phyloP scores from a whole-genome alignment of 2,113 vertebrate species.

The Charadrius vociferus region DNA sequence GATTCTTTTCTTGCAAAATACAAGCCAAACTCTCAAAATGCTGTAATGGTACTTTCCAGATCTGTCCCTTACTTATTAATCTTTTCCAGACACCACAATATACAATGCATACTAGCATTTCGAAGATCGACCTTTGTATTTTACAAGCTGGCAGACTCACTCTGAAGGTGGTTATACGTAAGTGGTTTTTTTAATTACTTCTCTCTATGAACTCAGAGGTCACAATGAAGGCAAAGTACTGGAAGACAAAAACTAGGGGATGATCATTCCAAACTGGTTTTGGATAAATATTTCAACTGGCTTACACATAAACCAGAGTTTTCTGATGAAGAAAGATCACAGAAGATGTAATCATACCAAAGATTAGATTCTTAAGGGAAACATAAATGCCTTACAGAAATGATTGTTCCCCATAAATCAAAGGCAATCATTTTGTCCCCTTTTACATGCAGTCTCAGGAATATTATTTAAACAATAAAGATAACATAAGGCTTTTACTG shows the following conservation, averaged over 20 bases:
- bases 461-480: neutral
- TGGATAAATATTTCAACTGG: neutral
- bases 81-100: neutral
- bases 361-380: neutral
- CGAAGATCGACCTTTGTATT: neutral
- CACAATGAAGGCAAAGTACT: neutral
- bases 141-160: neutral
- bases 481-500: neutral
- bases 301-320: neutral
- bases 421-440: neutral
- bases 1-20: neutral
- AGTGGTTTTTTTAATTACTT: neutral
- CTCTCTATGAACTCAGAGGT: neutral
- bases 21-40: neutral
- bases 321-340: neutral
- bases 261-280: neutral
- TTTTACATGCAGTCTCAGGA: neutral
- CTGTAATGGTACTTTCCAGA: neutral
- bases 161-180: neutral
- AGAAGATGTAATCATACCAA: neutral
- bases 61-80: neutral
- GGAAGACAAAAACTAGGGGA: neutral
- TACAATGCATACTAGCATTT: neutral
- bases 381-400: neutral
- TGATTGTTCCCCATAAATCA: neutral